These are phyloP conservation scores for Crepidodera aurea DNA, from an alignment of 2,888 invertebrate species.

Conservation along the genomic window DNA sequence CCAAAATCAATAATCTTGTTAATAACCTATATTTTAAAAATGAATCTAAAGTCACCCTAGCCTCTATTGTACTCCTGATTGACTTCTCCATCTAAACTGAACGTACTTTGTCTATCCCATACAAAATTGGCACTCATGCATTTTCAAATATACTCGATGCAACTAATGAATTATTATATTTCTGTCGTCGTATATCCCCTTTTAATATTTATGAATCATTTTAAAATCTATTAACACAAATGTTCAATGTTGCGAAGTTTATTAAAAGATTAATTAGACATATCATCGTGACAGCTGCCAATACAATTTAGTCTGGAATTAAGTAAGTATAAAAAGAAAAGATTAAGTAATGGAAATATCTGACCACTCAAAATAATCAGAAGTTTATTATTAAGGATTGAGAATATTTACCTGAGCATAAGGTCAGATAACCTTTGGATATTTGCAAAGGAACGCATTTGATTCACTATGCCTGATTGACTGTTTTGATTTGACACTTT, in stretches of 20 bases:
- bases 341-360: background rate
- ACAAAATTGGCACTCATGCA: no score
- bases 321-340: background rate
- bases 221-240: background rate
- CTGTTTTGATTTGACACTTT: background rate
- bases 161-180: background rate
- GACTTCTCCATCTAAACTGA: no score
- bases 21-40: no score
- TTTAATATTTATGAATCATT: background rate
- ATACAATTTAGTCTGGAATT: background rate
- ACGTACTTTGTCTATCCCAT: no score
- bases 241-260: no score
- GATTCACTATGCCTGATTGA: constrained; percentile 1
- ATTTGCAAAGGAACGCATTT: constrained; percentile 8
- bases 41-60: no score
- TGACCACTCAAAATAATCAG: background rate
- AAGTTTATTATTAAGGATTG: background rate
- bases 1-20: no score
- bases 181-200: no score
- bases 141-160: no score
- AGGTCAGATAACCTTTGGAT: background rate
- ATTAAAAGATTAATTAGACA: background rate
- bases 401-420: background rate
- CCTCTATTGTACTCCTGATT: no score
- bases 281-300: constrained; percentile 2